Base-by-base conservation (phyloP, 2,888 invertebrate genomes). In the Gibbula magus region DNA sequence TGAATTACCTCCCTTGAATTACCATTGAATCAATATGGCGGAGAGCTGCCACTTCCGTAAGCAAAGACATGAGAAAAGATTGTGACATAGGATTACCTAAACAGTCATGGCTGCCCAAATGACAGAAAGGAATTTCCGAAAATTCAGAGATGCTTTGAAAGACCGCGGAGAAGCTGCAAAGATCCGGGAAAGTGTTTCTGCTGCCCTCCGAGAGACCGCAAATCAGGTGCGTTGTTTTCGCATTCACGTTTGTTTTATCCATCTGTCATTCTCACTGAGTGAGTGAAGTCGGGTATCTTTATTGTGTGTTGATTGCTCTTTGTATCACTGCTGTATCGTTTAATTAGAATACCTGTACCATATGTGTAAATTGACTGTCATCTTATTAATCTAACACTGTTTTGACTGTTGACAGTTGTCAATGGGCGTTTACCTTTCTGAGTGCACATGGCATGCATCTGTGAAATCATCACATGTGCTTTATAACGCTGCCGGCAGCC, bases 81-180 rank as follows among this genome's bases (percentile, higher is more conserved):
- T 54, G 52, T 35, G 75, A 70, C 70, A 70, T 35, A 70, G 70
- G 35, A 53, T 25, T 32, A 75, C 54, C 32, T 75, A 75, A 53
- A 20, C 35, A 54, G 54, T 25, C 5, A 75, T 52, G 54, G 29
- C 52, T 75, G 20, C 53, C 54, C 25, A 52, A 20, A 53, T 75
- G 75, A 54, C 53, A 25, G 75, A 75, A 54, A 32, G 75, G 35
- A 75, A 54, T 32, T 70, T 70, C 39, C 87, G 89, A 84, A 88
- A 86, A 75, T 90, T 90, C 82, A 86, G 85, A 7, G 86, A 86
- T 56, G 87, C 81, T 54, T 84, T 89, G 52, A 86, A 86, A 54
- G 85, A 86, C 54, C 86, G 83, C 35, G 90, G 90, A 53, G 87
- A 87, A 66, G 90, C 90, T 2, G 89, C 89, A 2, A 88, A 85